Evolutionary conservation across 2,797 vertebrate species (phyloP), one percentile per base, ranked within the genome.

Genomic region (Acanthurus lineatus): DNA sequence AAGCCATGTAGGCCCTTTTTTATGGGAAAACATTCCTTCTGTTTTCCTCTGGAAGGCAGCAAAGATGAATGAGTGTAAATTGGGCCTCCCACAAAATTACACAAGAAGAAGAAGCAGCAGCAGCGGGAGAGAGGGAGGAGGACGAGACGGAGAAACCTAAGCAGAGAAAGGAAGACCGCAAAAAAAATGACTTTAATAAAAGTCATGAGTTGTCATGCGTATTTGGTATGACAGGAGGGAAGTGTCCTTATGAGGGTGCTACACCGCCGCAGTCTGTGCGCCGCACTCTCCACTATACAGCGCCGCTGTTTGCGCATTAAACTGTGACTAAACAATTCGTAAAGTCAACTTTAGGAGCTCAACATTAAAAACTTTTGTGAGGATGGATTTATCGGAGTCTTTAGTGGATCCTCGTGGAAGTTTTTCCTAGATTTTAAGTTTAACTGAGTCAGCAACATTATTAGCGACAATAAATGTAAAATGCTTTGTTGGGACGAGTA

Each of bases 201-300:
- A 94, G 93, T 94, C 93, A 94, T 92, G 93, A 93, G 93, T 88
- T 87, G 85, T 90, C 90, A 91, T 89, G 91, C 82, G 84, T 88
- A 17, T 79, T 88, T 53, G 40, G 72, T 59, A 19, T 86, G 83
- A 79, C 19, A 79, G 83, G 16, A 83, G 77, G 79, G 82, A 79
- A 79, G 82, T 56, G 77, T 11, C 67, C 53, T 48, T 0, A 47
- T 28, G 57, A 69, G 68, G 80, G 73, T 11, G n/a, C 49, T 19
- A 0, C 10, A 0, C 76, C 10, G 58, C 71, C 52, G 20, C 74
- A 60, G 3, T 54, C 9, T 67, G 52, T 47, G 56, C 7, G 8
- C 72, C 11, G 0, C 0, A 22, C 8, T 40, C 40, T 40, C 12
- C 49, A n/a, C 48, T 15, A 35, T 35, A 1, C 45, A 19, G 0